Base-by-base conservation (phyloP, 2,888 invertebrate genomes). In the Diarsia dahlii region DNA sequence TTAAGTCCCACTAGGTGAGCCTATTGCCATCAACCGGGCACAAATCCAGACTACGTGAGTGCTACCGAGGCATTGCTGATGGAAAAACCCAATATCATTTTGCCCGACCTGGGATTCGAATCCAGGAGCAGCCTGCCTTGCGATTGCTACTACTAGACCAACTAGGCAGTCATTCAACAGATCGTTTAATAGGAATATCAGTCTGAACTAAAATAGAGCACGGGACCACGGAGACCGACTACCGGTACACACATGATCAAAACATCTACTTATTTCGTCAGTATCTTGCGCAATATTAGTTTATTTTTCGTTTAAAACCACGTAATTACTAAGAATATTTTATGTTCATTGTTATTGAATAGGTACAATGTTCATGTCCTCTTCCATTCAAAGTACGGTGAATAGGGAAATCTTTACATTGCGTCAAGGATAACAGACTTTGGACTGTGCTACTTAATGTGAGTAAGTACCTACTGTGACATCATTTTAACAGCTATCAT, bases 281-380 rank as follows among this genome's bases (percentile, higher is more conserved):
- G 50, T 28, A 6, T 20, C 28, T 81, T 84, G 60, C 84, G 45
- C 80, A 62, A 84, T 62, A 84, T 52, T 84, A 54, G 64, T 68
- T 58, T 79, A 56, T 34, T 72, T 78, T 72, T 60, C 45, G 54
- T 13, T 9, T 13, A 15, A 50, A 45, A 10, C 67, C 68, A 84
- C 84, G 68, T 72, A 80, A 80, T 18, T 72, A 65, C 58, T 54
- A 52, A 13, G 48, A 77, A 82, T 60, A 56, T 39, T 3, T 8
- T 5, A 20, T 48, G 46, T 63, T 78, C 2, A 34, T 58, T 54
- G 39, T 58, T 28, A 64, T 28, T 50, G 48, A 39, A 54, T 64
- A 28, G 28, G 28, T 28, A 64, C 68, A 79, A 79, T 20, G 80
- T 65, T 54, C 18, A 60, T 23, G 62, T 58, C 52, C 18, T 56